Evolutionary conservation across 2,888 invertebrate genomes (phyloP).

Genomic region (Troilus luridus): DNA sequence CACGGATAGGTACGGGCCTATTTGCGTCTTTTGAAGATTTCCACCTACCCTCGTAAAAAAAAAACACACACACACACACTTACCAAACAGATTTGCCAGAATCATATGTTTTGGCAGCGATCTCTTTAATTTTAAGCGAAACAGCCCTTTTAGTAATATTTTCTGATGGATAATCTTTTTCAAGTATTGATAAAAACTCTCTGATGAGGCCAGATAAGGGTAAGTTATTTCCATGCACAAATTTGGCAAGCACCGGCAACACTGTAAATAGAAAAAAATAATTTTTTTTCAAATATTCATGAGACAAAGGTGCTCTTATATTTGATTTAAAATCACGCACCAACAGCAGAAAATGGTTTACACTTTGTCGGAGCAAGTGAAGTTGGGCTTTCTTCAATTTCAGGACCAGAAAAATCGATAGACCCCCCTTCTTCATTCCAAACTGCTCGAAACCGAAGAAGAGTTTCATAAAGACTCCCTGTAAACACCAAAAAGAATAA

Average conservation of each 20-base stretch:
- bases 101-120: constrained; percentile 59
- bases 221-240: constrained; percentile 62
- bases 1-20: no score
- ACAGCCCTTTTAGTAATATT: constrained; percentile 58
- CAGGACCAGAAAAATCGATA: constrained; percentile 58
- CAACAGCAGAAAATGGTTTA: constrained; percentile 50
- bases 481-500: neutral
- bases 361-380: constrained; percentile 18
- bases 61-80: no score
- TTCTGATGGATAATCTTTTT: constrained; percentile 58
- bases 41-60: no score
- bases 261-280: constrained; percentile 50
- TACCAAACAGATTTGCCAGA: constrained; percentile 60
- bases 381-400: constrained; percentile 54
- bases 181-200: constrained; percentile 57
- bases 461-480: constrained; percentile 62
- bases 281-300: neutral
- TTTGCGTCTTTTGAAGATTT: no score
- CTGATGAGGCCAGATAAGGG: constrained; percentile 50
- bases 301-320: no score
- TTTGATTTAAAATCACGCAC: neutral
- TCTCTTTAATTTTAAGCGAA: constrained; percentile 61
- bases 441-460: constrained; percentile 60
- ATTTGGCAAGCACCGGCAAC: constrained; percentile 58
- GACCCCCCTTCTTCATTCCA: constrained; percentile 62